Conservation (phyloP, 2,888 invertebrate genomes). For the Hofmannophila pseudospretella region DNA sequence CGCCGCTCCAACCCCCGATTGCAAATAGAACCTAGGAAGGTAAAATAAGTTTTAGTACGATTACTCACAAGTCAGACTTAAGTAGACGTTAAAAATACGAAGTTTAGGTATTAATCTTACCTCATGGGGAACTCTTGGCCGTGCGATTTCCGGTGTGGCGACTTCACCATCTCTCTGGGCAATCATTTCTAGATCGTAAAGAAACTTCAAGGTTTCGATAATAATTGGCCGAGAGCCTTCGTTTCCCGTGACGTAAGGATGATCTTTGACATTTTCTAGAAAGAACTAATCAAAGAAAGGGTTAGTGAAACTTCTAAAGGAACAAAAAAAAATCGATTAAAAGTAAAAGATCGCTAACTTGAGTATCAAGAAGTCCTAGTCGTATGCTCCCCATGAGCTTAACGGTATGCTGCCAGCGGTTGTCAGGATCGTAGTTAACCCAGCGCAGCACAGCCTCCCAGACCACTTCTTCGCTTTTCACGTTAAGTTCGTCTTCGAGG, state of each 20-base stretch:
- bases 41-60: no score
- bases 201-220: conserved; percentile 93
- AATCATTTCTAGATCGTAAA: conserved; percentile 95
- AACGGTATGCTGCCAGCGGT: conserved; percentile 85
- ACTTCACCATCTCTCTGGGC: conserved; percentile 87
- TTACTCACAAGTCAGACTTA: no score
- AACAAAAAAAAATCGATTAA: background rate
- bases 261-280: conserved; percentile 92
- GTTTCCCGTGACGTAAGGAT: conserved; percentile 89
- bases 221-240: conserved; percentile 92
- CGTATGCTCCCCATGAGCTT: conserved; percentile 88
- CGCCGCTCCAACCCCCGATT: conserved; percentile 78
- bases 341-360: conserved; percentile 45
- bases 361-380: conserved; percentile 89
- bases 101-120: conserved; percentile 33
- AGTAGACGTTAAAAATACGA: no score
- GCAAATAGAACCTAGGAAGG: conserved; percentile 83
- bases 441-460: conserved; percentile 92
- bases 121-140: conserved; percentile 91
- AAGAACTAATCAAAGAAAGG: conserved; percentile 81
- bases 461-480: conserved; percentile 90
- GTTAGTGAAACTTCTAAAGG: conserved; percentile 1
- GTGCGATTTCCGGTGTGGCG: conserved; percentile 89
- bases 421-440: conserved; percentile 88
- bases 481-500: conserved; percentile 90